Conservation (phyloP, 1,140 invertebrate genomes). For the Aphidius ervi region DNA sequence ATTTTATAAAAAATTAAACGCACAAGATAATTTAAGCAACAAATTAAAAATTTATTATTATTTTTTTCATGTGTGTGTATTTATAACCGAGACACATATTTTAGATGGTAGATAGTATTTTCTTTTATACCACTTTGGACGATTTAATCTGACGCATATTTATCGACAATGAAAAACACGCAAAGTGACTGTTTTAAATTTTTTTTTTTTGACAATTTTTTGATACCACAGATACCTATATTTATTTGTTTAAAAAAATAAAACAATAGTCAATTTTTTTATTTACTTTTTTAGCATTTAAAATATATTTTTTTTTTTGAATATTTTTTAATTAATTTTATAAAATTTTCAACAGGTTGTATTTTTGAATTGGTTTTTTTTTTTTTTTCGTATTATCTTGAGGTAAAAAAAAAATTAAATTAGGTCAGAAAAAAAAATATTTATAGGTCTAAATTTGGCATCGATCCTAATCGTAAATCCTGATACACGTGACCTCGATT, state of each 20-base stretch:
- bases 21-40: too few relatives aligned
- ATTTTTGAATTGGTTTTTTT: too few relatives aligned
- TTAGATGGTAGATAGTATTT: neutral
- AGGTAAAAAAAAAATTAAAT: too few relatives aligned
- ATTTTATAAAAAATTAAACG: too few relatives aligned
- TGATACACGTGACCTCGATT: too few relatives aligned
- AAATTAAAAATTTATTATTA: too few relatives aligned
- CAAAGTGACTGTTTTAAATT: neutral
- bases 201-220: neutral
- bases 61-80: too few relatives aligned
- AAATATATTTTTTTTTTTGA: constrained; percentile 29
- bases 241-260: neutral
- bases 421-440: too few relatives aligned
- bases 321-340: too few relatives aligned
- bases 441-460: too few relatives aligned
- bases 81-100: neutral
- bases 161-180: neutral
- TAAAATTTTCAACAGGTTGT: neutral
- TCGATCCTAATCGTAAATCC: too few relatives aligned
- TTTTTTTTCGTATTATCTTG: too few relatives aligned
- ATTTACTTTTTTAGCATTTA: neutral
- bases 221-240: neutral
- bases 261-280: neutral
- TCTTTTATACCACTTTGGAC: neutral
- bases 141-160: constrained; percentile 5